phyloP scores from a whole-genome alignment of 1,140 invertebrate genomes.

The Orchestia grillus region DNA sequence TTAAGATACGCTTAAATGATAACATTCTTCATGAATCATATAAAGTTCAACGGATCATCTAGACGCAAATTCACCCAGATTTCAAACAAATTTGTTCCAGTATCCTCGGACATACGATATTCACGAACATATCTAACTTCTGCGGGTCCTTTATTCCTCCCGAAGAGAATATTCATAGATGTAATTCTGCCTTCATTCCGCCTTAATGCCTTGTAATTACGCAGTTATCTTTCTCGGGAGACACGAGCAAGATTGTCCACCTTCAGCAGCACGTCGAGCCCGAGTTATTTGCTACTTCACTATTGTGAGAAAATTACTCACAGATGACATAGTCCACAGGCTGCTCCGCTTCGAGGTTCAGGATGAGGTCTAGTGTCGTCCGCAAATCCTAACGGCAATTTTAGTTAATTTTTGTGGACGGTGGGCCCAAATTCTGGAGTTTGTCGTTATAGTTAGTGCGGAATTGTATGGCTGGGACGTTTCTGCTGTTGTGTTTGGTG shows the following conservation, averaged over 20 bases:
- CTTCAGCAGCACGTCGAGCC: not conserved
- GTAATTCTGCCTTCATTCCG: not conserved
- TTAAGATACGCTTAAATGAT: not conserved
- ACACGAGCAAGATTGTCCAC: not conserved
- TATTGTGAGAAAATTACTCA: not conserved
- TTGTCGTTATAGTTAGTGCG: not conserved
- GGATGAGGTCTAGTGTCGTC: not conserved
- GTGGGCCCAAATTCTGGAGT: not conserved
- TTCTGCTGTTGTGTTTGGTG: not conserved
- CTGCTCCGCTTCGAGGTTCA: too few relatives aligned
- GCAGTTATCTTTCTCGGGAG: not conserved
- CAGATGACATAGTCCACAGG: not conserved
- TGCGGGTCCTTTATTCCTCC: not conserved
- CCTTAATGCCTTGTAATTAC: conserved; percentile 8
- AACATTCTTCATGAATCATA: not conserved
- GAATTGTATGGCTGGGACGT: not conserved
- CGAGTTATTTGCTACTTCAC: not conserved
- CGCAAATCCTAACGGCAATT: not conserved
- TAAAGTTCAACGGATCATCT: too few relatives aligned
- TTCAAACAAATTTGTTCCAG: not conserved
- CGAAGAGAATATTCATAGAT: not conserved
- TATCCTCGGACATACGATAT: not conserved
- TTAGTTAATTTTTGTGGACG: not conserved
- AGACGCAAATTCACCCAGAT: too few relatives aligned
- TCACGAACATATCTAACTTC: not conserved